phyloP scores from a whole-genome alignment of 2,797 vertebrate genomes.

The Urophycis tenuis region DNA sequence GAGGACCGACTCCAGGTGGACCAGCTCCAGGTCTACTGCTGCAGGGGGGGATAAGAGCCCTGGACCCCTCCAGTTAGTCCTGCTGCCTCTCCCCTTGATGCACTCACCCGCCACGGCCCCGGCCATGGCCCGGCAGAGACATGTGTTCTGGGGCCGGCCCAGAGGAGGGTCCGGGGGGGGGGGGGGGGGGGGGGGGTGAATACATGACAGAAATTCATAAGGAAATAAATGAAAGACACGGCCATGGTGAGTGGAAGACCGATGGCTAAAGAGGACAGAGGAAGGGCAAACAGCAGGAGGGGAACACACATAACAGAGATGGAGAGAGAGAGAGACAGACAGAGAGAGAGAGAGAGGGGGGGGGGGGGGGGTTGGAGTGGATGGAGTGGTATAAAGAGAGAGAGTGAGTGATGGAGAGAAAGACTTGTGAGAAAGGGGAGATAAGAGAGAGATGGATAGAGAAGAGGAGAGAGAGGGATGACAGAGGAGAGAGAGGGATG shows the following conservation, averaged over 20 bases:
- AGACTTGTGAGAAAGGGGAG: constrained; percentile 11
- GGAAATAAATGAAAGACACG: no score
- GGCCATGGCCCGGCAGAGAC: constrained; percentile 27
- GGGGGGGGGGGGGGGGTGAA: not conserved
- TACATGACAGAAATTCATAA: not conserved
- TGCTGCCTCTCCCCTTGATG: constrained; percentile 43
- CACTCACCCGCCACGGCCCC: constrained; percentile 28
- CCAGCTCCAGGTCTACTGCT: no score
- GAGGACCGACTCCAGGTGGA: no score
- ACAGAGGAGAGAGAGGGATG: constrained; percentile 6
- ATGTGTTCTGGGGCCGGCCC: not conserved
- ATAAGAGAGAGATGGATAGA: not conserved
- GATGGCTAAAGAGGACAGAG: not conserved
- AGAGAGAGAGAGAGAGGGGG: not conserved
- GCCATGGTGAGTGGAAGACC: not conserved
- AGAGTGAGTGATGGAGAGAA: not conserved
- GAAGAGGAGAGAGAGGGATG: not conserved
- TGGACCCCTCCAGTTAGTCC: constrained; percentile 44
- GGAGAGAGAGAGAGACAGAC: not conserved
- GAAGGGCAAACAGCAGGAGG: not conserved
- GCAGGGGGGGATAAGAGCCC: constrained; percentile 44
- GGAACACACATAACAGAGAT: not conserved
- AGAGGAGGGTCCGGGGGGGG: not conserved
- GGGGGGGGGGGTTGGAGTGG: not conserved
- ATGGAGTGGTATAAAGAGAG: not conserved